Evolutionary conservation across 2,113 vertebrate genomes (phyloP).

Genomic region (Gallinago media): DNA sequence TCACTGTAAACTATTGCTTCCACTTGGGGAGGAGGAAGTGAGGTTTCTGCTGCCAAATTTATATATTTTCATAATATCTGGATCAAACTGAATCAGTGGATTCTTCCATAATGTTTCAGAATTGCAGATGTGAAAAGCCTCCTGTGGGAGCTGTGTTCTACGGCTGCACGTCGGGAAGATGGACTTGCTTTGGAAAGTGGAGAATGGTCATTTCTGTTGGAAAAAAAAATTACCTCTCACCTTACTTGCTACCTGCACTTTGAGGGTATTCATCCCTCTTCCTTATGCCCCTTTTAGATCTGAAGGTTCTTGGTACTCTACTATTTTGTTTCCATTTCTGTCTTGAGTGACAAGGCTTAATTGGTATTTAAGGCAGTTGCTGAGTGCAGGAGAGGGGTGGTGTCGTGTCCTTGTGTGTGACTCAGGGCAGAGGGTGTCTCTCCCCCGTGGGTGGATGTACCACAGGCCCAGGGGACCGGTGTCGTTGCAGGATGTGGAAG

Average conservation of each 20-base stretch:
- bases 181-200: neutral
- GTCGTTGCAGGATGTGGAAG: constrained; percentile 65
- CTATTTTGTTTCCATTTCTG: neutral
- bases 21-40: neutral
- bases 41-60: neutral
- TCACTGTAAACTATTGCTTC: neutral
- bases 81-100: neutral
- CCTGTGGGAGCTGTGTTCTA: neutral
- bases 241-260: neutral
- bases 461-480: neutral
- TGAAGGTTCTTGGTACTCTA: neutral
- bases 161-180: neutral
- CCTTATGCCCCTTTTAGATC: neutral
- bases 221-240: neutral
- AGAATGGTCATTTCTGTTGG: neutral
- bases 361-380: neutral
- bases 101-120: neutral
- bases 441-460: neutral
- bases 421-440: neutral
- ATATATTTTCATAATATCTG: neutral
- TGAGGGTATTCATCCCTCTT: neutral
- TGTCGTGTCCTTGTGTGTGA: neutral
- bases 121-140: neutral
- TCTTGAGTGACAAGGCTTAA: neutral
- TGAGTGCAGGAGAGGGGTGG: neutral